Percentiles rank a stretch among this genome's conserved stretches.
phyloP scores from a whole-genome alignment of 2,113 vertebrate species.

The Bucco capensis region DNA sequence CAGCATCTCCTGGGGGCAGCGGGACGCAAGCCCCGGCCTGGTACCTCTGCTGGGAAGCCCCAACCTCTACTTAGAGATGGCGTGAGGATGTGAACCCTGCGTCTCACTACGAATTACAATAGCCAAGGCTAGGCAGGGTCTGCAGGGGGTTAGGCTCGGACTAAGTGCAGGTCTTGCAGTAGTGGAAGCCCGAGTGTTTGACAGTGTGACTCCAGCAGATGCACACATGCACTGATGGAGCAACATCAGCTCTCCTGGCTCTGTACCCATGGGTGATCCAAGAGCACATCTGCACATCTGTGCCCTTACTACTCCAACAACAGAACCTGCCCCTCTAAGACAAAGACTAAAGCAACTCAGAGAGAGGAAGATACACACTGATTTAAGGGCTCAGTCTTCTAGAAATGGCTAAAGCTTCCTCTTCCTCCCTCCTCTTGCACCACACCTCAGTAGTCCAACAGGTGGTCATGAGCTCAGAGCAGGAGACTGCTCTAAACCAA shows the following conservation, averaged over 20 bases:
- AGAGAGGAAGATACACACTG: not conserved
- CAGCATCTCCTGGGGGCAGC: not conserved
- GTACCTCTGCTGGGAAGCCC: not conserved
- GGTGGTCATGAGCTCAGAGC: not conserved
- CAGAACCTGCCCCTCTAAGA: not conserved
- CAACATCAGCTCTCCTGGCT: rapidly evolving
- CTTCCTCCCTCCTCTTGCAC: not conserved
- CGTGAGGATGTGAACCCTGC: not conserved
- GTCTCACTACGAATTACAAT: rapidly evolving
- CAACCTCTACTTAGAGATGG: not conserved
- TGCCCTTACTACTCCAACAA: not conserved
- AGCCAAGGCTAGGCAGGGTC: not conserved
- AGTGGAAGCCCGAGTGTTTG: not conserved
- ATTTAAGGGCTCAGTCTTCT: not conserved
- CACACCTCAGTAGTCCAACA: not conserved
- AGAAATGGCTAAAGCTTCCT: not conserved
- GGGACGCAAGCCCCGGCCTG: not conserved
- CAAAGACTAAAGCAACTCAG: not conserved
- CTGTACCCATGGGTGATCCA: rapidly evolving
- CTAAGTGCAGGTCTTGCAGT: rapidly evolving
- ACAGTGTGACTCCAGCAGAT: not conserved
- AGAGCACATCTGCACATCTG: not conserved
- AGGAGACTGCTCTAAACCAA: not conserved
- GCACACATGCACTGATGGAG: rapidly evolving
- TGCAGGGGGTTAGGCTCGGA: rapidly evolving